Base-by-base conservation (phyloP, 2,888 invertebrate species). In the Apodemia zela region DNA sequence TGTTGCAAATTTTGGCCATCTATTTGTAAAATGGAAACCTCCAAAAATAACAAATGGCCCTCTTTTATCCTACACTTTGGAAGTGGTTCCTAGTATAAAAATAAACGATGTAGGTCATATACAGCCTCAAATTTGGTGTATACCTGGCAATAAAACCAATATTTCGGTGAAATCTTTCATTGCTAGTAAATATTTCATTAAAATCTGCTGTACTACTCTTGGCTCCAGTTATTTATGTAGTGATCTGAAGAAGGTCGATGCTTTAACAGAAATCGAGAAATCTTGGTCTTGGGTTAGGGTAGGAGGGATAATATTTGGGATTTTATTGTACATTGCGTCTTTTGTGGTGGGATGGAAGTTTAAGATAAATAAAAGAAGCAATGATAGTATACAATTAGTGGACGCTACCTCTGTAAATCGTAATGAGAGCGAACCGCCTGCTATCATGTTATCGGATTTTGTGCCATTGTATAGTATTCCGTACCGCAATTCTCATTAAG, bases 21-120 rank as follows among this genome's bases (percentile, higher is more conserved):
- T 89, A 57, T 70, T 69, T 64, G 73, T 90, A 0, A 72, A 75
- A 67, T 91, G 91, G 91, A 68, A 78, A 47, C 78, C 85, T 2
- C 88, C 90, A 13, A 67, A 71, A 62, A 61, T 77, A 10, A 80
- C 80, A 1, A 91, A 91, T 64, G 91, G 91, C 15, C 82, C 83
- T n/a, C 71, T 90, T 38, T 73, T 90, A 60, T 78, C 85, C 13
- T 89, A 87, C 67, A 72, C 69, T n/a, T 65, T 90, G n/a, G 81
- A 87, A 75, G 75, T 89, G 10, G 65, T 80, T 58, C 82, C 86
- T n/a, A 74, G 71, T 18, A 67, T 77, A 33, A 72, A 73, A 59
- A 66, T 73, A 13, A 72, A 72, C 60, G 71, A 76, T n/a, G 65
- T 72, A 10, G 72, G 72, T 59, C 69, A 73, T 54, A 65, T 81